Evolutionary conservation across 2,113 vertebrate species (phyloP).

Genomic region (Carassius gibelio): DNA sequence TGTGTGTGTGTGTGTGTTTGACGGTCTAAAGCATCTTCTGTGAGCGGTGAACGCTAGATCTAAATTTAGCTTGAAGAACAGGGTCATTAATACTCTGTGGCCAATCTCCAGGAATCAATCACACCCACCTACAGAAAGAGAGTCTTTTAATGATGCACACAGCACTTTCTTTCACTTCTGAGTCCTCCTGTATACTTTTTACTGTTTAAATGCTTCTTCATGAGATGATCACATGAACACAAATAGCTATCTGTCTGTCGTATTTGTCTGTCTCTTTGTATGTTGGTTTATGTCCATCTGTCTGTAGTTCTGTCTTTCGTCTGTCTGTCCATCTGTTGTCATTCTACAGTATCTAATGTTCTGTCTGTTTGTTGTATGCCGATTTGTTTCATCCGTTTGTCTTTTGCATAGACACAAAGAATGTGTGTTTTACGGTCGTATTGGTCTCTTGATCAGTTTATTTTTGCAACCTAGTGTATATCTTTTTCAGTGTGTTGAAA

Average conservation of each 20-base stretch:
- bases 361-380: not conserved
- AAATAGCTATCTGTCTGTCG: not conserved
- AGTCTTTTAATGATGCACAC: conserved; percentile 41
- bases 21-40: conserved; percentile 37
- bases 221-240: not conserved
- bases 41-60: conserved; percentile 42
- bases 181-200: not conserved
- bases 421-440: not conserved
- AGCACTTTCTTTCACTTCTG: conserved; percentile 15
- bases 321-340: not conserved
- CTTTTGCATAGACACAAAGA: not conserved
- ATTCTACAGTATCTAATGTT: not conserved
- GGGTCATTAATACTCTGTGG: conserved; percentile 52
- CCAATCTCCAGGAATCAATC: conserved; percentile 44
- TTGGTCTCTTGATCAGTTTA: not conserved
- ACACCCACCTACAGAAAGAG: conserved; percentile 36
- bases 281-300: not conserved
- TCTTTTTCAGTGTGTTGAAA: not conserved
- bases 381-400: not conserved
- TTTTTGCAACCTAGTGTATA: not conserved
- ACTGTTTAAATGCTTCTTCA: not conserved
- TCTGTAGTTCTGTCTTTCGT: not conserved
- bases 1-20: conserved; percentile 11
- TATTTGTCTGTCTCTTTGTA: not conserved
- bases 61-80: conserved; percentile 44